These are phyloP conservation scores for Cantharis rustica DNA, from an alignment of 2,888 invertebrate species.

Conservation along the genomic window DNA sequence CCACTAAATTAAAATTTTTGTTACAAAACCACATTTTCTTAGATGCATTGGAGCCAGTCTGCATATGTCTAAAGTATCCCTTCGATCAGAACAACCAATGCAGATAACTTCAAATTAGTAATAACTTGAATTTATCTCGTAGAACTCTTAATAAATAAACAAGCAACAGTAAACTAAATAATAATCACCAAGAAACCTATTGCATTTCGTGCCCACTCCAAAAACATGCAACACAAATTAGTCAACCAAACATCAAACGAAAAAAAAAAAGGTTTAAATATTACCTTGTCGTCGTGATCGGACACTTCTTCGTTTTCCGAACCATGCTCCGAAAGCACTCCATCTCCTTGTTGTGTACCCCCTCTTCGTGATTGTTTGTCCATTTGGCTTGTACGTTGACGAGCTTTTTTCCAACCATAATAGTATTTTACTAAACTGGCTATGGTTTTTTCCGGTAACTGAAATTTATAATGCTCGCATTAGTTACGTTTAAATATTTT, in stretches of 20 bases:
- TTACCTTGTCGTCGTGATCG: constrained; percentile 88
- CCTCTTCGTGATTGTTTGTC: constrained; percentile 79
- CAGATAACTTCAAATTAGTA: neutral
- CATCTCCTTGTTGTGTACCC: constrained; percentile 71
- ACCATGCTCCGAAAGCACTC: constrained; percentile 75
- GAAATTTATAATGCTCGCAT: constrained; percentile 37
- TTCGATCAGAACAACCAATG: neutral
- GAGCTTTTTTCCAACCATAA: constrained; percentile 97
- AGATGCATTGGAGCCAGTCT: neutral
- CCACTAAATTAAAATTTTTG: neutral
- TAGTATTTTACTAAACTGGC: constrained; percentile 96
- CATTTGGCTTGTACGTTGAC: constrained; percentile 91
- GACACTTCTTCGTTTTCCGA: constrained; percentile 84
- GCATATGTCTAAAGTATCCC: neutral
- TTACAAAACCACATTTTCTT: neutral
- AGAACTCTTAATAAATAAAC: neutral
- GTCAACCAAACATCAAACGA: neutral
- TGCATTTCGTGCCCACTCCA: neutral
- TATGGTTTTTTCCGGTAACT: constrained; percentile 97
- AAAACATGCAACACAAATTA: neutral
- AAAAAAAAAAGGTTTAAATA: neutral
- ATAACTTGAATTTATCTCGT: neutral
- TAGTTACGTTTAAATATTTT: no score
- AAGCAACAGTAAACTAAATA: neutral
- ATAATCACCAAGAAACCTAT: neutral